Evolutionary conservation across 2,797 vertebrate species (phyloP), one percentile per base, ranked within the genome.

Genomic region (Cygnus olor): DNA sequence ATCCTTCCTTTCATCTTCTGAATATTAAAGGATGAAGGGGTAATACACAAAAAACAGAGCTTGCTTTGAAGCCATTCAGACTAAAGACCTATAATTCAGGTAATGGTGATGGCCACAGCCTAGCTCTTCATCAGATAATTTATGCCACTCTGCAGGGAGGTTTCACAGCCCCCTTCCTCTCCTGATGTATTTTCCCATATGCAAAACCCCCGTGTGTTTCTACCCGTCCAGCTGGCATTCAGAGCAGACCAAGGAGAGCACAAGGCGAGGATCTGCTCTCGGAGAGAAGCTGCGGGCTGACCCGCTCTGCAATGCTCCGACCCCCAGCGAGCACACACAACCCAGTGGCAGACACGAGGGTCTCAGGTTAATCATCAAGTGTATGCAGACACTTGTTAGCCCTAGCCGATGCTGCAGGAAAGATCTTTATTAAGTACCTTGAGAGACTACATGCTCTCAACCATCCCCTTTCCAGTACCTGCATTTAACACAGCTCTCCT

Each of bases 31-130:
- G 84, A 65, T 34, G 51, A 79, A 76, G 63, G 49, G 25, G 25
- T 79, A 66, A 60, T 53, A 42, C 17, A 58, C 65, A 53, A 78
- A 68, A 45, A 47, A 22, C 71, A 64, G 19, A 27, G n/a, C 42
- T 57, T 53, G 73, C 93, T 96, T 94, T 96, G 93, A 94, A 96
- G 93, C 69, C 53, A 22, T 64, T 92, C 89, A 80, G 69, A 40
- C 64, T 88, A 18, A 90, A 79, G 45, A 61, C 76, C 83, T 18
- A 0, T 92, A 80, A 90, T 92, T 65, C 42, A 44, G 91, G 74
- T 84, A 78, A 44, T 74, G 74, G 61, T 51, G 57, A 49, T 71
- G 81, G 78, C 70, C 84, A 74, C 79, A 82, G 86, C 57, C 76
- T 54, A 16, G 51, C 71, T 85, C 53, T 73, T 79, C 74, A 69